A percentile compares a stretch with the other conserved stretches of the same genome.
Conservation (phyloP, 2,888 invertebrate species). For the Phytoseiulus persimilis region DNA sequence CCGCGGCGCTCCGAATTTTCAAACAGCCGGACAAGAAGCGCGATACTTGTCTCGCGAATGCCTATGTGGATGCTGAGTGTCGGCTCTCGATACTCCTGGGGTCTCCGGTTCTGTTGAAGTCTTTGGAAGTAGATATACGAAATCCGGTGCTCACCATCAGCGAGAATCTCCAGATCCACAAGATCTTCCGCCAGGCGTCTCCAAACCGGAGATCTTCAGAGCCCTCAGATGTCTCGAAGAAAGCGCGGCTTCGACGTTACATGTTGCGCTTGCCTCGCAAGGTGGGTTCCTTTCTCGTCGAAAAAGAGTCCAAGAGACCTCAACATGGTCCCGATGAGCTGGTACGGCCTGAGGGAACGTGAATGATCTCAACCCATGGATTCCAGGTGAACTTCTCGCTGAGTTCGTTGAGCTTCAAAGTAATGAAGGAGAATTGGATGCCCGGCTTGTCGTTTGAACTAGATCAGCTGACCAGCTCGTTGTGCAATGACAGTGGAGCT, state of each 20-base stretch:
- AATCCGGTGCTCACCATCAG: constrained; percentile 25
- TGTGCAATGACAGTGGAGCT: constrained; percentile 31
- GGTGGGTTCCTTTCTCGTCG: background rate
- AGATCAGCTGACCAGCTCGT: constrained; percentile 11
- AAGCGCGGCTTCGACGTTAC: background rate
- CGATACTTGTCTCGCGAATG: constrained; percentile 26
- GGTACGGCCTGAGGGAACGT: too few relatives aligned
- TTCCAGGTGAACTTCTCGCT: constrained; percentile 13
- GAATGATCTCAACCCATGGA: too few relatives aligned
- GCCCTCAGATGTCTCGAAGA: background rate
- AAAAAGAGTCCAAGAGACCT: too few relatives aligned
- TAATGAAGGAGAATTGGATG: constrained; percentile 32
- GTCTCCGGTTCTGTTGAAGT: background rate
- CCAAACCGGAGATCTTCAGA: background rate
- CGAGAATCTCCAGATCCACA: constrained; percentile 19
- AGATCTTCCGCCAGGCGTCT: constrained; percentile 13
- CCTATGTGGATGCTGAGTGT: constrained; percentile 9
- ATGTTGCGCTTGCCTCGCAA: constrained; percentile 18
- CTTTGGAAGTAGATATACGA: constrained; percentile 16
- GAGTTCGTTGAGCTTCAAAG: constrained; percentile 19
- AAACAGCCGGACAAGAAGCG: constrained; percentile 28
- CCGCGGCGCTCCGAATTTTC: constrained; percentile 19
- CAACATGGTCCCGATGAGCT: too few relatives aligned
- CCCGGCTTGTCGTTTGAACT: constrained; percentile 25
- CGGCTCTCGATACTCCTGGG: constrained; percentile 16